phyloP scores from a whole-genome alignment of 2,797 vertebrate genomes.

The Eulemur albifrons region DNA sequence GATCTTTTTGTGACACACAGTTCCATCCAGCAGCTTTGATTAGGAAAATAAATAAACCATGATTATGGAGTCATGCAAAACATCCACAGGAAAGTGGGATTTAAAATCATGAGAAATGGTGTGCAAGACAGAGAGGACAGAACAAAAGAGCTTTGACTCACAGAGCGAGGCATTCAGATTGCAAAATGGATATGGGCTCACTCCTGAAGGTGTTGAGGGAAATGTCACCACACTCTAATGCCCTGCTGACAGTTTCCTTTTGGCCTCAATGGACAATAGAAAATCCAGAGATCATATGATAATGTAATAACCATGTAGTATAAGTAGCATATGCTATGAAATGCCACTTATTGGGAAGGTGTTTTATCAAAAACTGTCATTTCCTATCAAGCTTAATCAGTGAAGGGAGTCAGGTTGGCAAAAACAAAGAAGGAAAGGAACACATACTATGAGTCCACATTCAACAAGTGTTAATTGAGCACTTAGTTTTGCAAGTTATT shows the following conservation, averaged over 20 bases:
- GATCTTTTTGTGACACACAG: background rate
- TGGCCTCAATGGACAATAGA: background rate
- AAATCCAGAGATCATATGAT: slow-evolving; percentile 23
- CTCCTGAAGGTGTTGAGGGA: background rate
- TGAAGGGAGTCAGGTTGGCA: background rate
- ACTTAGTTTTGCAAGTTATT: background rate
- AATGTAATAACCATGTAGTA: background rate
- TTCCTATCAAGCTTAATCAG: background rate
- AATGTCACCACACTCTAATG: background rate
- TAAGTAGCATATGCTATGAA: background rate
- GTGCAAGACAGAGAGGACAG: background rate
- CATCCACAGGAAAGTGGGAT: background rate
- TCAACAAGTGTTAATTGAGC: background rate
- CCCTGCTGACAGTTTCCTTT: background rate
- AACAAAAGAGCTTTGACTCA: background rate
- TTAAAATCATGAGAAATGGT: background rate
- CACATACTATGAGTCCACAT: background rate
- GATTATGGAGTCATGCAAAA: background rate
- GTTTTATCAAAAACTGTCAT: background rate
- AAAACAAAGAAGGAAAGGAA: background rate
- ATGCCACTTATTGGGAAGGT: background rate
- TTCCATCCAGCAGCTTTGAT: background rate
- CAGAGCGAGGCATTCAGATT: background rate
- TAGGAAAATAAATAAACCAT: background rate
- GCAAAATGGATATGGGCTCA: background rate